These are phyloP conservation scores for Pedetes capensis DNA, from an alignment of 2,113 vertebrate species.

Conservation along the genomic window DNA sequence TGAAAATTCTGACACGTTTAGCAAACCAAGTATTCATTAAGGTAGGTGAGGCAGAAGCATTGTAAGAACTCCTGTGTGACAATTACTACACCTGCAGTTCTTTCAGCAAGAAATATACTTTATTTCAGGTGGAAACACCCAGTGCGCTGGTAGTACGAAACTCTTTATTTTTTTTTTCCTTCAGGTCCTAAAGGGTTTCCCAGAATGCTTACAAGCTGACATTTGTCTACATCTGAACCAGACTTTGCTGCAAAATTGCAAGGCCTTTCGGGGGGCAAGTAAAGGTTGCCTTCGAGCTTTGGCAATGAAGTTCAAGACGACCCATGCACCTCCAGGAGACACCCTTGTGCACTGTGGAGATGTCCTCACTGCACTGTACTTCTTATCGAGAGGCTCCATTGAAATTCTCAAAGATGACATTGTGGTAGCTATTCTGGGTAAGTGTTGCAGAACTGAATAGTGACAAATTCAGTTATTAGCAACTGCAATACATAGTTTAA, in stretches of 20 bases:
- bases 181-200: constrained; percentile 98
- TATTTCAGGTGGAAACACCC: constrained; percentile 4
- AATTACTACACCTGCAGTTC: constrained; percentile 27
- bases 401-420: constrained; percentile 99
- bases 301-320: constrained; percentile 98
- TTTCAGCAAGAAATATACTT: constrained; percentile 60
- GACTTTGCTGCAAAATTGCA: constrained; percentile 94
- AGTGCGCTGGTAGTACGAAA: constrained; percentile 72
- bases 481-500: neutral
- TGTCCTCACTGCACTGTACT: constrained; percentile 96
- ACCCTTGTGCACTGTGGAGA: constrained; percentile 97
- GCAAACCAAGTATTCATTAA: constrained; percentile 49
- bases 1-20: constrained; percentile 60
- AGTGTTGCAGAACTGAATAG: constrained; percentile 71
- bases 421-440: constrained; percentile 98
- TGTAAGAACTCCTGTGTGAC: neutral
- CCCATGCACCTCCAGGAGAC: constrained; percentile 96
- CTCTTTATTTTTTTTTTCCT: constrained; percentile 71
- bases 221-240: constrained; percentile 98
- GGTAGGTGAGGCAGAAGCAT: constrained; percentile 13
- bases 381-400: constrained; percentile 96
- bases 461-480: neutral
- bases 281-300: constrained; percentile 98
- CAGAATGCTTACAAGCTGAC: constrained; percentile 99
- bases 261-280: constrained; percentile 95